These are phyloP conservation scores for Cotesia vestalis DNA, from an alignment of 1,140 invertebrate genomes.

Conservation along the genomic window DNA sequence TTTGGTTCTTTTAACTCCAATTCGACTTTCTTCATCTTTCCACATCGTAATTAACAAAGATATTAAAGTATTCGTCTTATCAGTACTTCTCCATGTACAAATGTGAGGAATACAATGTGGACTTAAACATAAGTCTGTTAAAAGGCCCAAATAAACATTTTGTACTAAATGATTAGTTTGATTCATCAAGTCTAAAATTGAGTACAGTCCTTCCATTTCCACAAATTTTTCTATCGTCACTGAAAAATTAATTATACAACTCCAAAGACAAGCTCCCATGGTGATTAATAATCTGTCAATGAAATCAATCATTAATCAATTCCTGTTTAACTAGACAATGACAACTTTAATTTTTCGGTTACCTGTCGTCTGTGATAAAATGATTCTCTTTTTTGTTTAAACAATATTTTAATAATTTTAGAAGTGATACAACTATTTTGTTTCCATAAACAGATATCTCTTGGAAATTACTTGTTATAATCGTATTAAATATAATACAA, in stretches of 20 bases:
- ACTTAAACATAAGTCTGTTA: slow-evolving; percentile 47
- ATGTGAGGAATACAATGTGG: slow-evolving; percentile 44
- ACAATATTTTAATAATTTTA: slow-evolving; percentile 44
- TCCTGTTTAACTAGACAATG: not conserved
- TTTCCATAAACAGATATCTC: slow-evolving; percentile 37
- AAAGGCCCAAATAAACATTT: slow-evolving; percentile 48
- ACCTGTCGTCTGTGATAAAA: slow-evolving; percentile 52
- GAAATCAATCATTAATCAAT: slow-evolving; percentile 20
- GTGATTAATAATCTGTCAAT: slow-evolving; percentile 47
- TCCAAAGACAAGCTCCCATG: slow-evolving; percentile 51
- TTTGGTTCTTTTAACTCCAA: slow-evolving; percentile 41
- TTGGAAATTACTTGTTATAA: slow-evolving; percentile 37
- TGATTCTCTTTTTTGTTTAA: slow-evolving; percentile 42
- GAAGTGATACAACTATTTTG: slow-evolving; percentile 37
- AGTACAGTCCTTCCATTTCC: slow-evolving; percentile 35
- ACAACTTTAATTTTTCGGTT: slow-evolving; percentile 1
- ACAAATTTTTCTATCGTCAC: slow-evolving; percentile 42
- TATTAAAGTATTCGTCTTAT: slow-evolving; percentile 48
- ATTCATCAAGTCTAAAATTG: slow-evolving; percentile 43
- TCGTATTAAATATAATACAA: slow-evolving; percentile 42
- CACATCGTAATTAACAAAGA: slow-evolving; percentile 50
- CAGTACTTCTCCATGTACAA: slow-evolving; percentile 50
- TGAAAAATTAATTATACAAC: slow-evolving; percentile 43
- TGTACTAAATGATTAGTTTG: slow-evolving; percentile 36
- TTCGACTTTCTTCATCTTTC: slow-evolving; percentile 51